Percentiles rank a stretch among this genome's conserved stretches.
These are phyloP conservation scores for Urocynchramus pylzowi DNA, from an alignment of 2,113 vertebrate genomes.

Conservation along the genomic window DNA sequence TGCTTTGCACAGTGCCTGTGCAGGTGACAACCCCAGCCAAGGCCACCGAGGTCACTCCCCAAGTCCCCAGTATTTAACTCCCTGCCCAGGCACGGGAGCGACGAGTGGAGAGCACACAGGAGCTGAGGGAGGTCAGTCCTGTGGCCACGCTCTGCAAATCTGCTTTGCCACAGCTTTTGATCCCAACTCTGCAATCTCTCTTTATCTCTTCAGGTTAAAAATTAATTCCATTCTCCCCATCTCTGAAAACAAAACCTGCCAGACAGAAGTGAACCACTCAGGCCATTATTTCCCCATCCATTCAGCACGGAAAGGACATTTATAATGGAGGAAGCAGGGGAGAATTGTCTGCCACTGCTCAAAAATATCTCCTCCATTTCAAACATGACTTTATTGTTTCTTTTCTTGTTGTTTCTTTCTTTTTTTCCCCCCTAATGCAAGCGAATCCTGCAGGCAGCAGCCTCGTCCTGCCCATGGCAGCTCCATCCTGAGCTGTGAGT, in stretches of 20 bases:
- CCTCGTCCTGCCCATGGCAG: background rate
- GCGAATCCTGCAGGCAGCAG: background rate
- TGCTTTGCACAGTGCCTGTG: background rate
- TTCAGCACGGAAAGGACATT: background rate
- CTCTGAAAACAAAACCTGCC: conserved; percentile 3
- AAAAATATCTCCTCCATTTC: background rate
- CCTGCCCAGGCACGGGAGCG: background rate
- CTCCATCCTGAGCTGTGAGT: background rate
- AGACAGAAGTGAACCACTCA: background rate
- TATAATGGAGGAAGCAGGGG: background rate
- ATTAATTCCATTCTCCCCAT: background rate
- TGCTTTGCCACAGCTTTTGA: background rate
- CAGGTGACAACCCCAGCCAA: background rate
- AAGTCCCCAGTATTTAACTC: background rate
- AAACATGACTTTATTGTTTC: background rate
- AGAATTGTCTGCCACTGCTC: background rate
- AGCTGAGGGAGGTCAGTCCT: background rate
- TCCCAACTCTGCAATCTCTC: background rate
- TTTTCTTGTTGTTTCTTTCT: background rate
- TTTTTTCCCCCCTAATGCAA: background rate
- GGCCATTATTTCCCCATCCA: background rate
- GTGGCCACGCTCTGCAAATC: background rate
- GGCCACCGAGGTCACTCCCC: background rate
- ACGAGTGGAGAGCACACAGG: background rate
- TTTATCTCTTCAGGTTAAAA: background rate